Evolutionary conservation across 2,888 invertebrate genomes (phyloP), one percentile per base, ranked within the genome.

Genomic region (Sinelater perroti): DNA sequence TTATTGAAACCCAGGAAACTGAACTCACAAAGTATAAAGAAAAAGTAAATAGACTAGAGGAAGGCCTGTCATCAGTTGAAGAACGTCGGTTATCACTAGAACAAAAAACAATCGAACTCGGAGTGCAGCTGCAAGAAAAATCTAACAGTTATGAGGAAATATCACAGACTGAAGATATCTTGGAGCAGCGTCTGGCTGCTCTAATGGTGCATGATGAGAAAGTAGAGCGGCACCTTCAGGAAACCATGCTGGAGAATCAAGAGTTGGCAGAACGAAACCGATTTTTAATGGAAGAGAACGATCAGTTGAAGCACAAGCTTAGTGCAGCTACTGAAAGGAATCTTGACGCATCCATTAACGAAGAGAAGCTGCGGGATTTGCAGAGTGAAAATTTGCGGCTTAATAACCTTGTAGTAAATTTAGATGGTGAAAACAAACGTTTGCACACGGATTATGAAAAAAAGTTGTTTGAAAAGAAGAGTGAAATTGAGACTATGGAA

Each of bases 1-100:
- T 87, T 60, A 87, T 90, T 51, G 91, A 91, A 75, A 86, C 84
- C 28, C 78, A 90, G 55, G 88, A 91, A 74, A 76, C 81, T 18
- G 90, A 90, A 69, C 81, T 88, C 44, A 78, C 74, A 1, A 85
- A 85, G 67, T 85, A 86, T 51, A 87, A 86, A 66, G 83, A 82
- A 4, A 85, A 87, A 67, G 83, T 87, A 28, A 80, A 81, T 21
- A 83, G 84, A 24, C 81, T 91, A 26, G 87, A 90, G 71, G 88
- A 90, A 71, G 84, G 84, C 61, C 77, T 88, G 30, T 82, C 83
- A 4, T 72, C 76, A 1, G 82, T 87, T 74, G 86, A 87, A 70
- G 83, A 86, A 65, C 80, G 84, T 33, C 81, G 87, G 38, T 77
- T 82, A 55, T 82, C 82, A 5, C 76, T 87, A 51, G 85, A 87